Base-by-base conservation (phyloP, 2,888 invertebrate genomes). In the Agrilus mali region DNA sequence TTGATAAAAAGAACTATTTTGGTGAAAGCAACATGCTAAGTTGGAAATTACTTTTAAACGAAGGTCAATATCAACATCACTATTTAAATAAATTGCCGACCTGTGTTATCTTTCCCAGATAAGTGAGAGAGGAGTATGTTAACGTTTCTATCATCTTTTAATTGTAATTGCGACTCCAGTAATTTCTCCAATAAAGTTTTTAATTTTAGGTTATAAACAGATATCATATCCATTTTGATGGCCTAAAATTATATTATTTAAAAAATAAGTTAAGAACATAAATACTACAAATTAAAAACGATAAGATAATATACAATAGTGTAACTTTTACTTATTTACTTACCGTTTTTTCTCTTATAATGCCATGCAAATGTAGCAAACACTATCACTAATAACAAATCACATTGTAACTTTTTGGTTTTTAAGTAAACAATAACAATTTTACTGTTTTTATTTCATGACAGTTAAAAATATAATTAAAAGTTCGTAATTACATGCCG, bases 121-220 rank as follows among this genome's bases (percentile, higher is more conserved):
- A 81, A 60, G 63, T 80, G 78, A 42, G 74, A 73, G 48, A 80
- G 67, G 37, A 82, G 66, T 52, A 73, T 73, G 58, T 80, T 80
- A 47, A 78, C 73, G 60, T 80, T 80, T 53, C 77, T 75, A 62
- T 71, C 77, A 59, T 78, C 72, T 60, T 72, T 64, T 38, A 72
- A 67, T 53, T 73, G 71, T 65, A 76, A 80, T 50, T 73, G 66
- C 0, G 76, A 74, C 45, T 73, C 66, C 16, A 74, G 58, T 52
- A 82, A 69, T 54, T 75, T 71, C 41, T 72, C 61, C 56, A 82
- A 69, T 44, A 80, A 68, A 49, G 73, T 60, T 54, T 69, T 70
- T 33, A 80, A 57, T 61, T 77, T 78, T 47, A 27, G 27, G 27
- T 27, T 27, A 27, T 27, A 27, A 10, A 27, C 27, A 5, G 27